Conservation (phyloP, 1,140 invertebrate species). For the Panagrolaimus sp. region DNA sequence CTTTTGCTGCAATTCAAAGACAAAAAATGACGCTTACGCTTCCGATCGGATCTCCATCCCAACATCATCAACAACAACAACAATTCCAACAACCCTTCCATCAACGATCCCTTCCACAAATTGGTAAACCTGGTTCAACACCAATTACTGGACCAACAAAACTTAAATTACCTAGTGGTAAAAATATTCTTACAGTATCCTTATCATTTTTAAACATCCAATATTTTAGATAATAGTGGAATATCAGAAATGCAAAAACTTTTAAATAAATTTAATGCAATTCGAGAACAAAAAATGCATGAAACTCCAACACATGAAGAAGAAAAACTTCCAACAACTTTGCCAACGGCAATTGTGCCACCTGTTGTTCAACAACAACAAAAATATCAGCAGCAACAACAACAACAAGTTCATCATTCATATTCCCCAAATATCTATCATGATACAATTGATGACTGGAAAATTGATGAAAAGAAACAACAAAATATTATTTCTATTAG, state of each 20-base stretch:
- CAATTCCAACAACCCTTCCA: background rate
- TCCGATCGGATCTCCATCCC: background rate
- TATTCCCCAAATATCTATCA: background rate
- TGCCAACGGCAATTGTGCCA: conserved; percentile 2
- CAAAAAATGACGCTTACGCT: conserved; percentile 6
- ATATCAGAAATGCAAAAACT: conserved; percentile 3
- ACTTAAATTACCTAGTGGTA: background rate
- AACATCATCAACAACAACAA: background rate
- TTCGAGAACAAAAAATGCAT: conserved; percentile 7
- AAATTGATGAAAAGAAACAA: background rate
- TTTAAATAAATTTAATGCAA: conserved; percentile 7
- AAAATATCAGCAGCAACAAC: background rate
- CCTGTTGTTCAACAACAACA: background rate
- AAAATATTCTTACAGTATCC: no score
- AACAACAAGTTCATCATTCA: background rate
- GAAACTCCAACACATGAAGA: background rate
- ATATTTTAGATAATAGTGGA: background rate
- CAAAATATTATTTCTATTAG: conserved; percentile 9
- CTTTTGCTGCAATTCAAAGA: background rate
- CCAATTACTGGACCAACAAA: background rate
- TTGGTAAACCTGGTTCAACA: background rate
- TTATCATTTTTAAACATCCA: background rate
- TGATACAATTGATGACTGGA: background rate
- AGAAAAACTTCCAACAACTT: background rate
- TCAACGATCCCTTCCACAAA: background rate